Conservation (phyloP, 92 coral and sea anemone genomes). For the Parazoanthus atlanticus region DNA sequence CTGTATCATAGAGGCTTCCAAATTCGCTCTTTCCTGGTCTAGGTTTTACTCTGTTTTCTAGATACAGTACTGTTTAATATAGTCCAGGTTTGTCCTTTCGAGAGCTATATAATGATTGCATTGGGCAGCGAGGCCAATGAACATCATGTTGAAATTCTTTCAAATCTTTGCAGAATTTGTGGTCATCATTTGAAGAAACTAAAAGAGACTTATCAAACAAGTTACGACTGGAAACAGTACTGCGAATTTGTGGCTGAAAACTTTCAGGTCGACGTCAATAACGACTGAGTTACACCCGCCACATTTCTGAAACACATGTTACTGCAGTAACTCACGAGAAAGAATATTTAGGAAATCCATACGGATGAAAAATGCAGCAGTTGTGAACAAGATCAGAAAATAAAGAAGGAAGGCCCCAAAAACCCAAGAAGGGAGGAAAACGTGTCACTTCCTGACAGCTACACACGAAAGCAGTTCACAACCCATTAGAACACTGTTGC, state of each 20-base stretch:
- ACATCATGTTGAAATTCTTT: background rate
- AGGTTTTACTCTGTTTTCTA: background rate
- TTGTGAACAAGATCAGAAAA: background rate
- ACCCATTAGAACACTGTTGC: background rate
- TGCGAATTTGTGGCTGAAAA: background rate
- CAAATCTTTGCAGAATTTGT: slow-evolving; percentile 7
- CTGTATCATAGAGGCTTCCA: background rate
- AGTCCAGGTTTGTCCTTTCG: background rate
- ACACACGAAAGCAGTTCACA: background rate
- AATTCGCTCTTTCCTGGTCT: background rate
- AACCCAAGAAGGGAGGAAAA: background rate
- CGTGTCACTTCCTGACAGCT: background rate
- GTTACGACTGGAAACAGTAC: background rate
- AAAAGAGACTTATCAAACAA: background rate
- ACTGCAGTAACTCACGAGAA: background rate
- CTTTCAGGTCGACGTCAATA: background rate
- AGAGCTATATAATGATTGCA: background rate
- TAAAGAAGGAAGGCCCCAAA: background rate
- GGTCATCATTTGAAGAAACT: background rate
- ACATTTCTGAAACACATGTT: background rate
- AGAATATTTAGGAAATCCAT: slow-evolving; percentile 2
- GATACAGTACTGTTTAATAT: background rate
- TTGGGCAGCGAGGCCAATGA: slow-evolving; percentile 1
- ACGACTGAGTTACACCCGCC: no score
- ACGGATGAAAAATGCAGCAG: background rate